These are phyloP conservation scores for Bolinopsis microptera DNA, from an alignment of 37 sponge, comb jelly and placozoan species.

Conservation along the genomic window DNA sequence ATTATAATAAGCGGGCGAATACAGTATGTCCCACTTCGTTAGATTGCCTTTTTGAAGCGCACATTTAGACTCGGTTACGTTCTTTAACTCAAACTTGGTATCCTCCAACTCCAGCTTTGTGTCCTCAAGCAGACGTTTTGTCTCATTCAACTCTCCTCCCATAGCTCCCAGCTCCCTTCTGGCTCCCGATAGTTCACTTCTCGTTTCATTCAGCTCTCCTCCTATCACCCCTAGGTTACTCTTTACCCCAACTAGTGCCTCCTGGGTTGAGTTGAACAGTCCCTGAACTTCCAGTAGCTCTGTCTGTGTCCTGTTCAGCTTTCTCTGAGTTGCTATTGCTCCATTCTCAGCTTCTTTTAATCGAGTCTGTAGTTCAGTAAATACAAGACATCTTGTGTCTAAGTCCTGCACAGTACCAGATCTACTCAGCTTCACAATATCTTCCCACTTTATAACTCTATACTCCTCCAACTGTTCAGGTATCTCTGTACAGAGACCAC, in stretches of 20 bases:
- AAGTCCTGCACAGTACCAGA: neutral
- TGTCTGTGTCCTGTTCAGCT: neutral
- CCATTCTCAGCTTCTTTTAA: too few species aligned
- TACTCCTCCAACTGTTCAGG: neutral
- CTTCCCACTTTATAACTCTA: neutral
- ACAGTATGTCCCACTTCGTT: too few species aligned
- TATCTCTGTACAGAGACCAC: neutral
- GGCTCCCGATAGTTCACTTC: neutral
- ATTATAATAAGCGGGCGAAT: too few species aligned
- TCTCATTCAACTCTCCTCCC: too few species aligned
- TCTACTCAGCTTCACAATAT: neutral
- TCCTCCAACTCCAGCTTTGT: too few species aligned
- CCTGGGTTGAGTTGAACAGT: neutral
- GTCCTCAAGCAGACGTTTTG: too few species aligned
- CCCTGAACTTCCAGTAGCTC: neutral
- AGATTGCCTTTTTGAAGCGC: too few species aligned
- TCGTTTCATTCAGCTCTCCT: neutral
- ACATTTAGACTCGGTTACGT: too few species aligned
- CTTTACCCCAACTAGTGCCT: neutral
- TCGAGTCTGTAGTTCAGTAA: too few species aligned
- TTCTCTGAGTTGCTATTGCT: too few species aligned
- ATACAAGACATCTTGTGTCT: too few species aligned
- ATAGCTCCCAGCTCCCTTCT: neutral
- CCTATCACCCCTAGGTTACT: neutral
- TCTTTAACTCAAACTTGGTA: too few species aligned